Base-by-base conservation (phyloP, 2,888 invertebrate species). In the Drosophila sordidula region DNA sequence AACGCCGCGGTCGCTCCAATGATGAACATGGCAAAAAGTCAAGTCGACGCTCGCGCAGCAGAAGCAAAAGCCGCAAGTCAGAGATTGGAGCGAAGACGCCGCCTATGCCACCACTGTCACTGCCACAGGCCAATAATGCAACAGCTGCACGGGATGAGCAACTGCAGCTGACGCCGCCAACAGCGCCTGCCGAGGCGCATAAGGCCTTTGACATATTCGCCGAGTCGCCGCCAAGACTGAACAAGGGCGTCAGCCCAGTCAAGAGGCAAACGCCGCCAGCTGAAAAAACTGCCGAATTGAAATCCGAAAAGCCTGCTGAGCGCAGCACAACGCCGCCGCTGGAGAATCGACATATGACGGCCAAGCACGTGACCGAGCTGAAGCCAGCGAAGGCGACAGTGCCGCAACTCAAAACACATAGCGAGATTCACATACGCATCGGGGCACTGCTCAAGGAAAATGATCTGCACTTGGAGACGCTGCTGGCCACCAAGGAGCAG, bases 391-490 rank as follows among this genome's bases (percentile, higher is more conserved):
- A 59, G n/a, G 0, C 69, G 14, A 52, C 52, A 9, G 6, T 52
- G 8, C 58, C 64, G 6, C 64, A 58, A 29, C 56, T 63, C 0
- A 58, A 59, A 6, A 59, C 49, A 1, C 78, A 75, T 49, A 83
- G 80, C 26, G 91, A 90, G 54, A 90, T 90, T 68, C 90, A 90
- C 29, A 88, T 79, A 51, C 85, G 90, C 11, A 91, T 90, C 55
- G 91, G 86, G 3, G 91, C 90, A 25, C 62, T 90, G 57, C 76
- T 90, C 6, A 81, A 90, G 42, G 90, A 90, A 4, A 82, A 89
- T 11, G 91, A 90, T 58, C 69, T 89, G 14, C 82, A 90, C 46
- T 62, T 86, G 22, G 89, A 90, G 25, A 70, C 81, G 6, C 73
- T 91, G 57, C 44, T 87, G 45, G 89, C 80, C 45, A 76, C 70